Evolutionary conservation across 1,140 invertebrate species (phyloP).

Genomic region (Diprion similis): DNA sequence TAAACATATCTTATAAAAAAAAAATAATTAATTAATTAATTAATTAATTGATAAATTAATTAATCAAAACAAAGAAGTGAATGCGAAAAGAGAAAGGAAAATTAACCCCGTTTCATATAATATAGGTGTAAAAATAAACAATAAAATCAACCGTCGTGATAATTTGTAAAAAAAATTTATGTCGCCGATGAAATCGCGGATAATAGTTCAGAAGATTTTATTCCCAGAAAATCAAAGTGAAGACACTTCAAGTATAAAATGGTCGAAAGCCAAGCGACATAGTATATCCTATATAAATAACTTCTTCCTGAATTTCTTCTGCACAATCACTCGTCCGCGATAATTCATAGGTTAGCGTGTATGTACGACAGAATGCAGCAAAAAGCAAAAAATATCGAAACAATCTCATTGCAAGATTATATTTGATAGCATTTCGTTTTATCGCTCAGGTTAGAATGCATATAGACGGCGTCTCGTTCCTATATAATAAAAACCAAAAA

Average conservation of each 20-base stretch:
- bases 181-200: neutral
- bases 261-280: too few species aligned
- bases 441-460: slow-evolving; percentile 9
- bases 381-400: too few species aligned
- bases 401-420: too few species aligned
- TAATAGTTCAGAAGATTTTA: neutral
- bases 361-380: too few species aligned
- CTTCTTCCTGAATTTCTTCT: too few species aligned
- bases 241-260: too few species aligned
- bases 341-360: too few species aligned
- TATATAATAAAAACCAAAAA: slow-evolving; percentile 24
- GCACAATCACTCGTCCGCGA: too few species aligned
- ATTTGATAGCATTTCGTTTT: neutral
- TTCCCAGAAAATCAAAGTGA: neutral
- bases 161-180: neutral
- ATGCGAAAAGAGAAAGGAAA: neutral
- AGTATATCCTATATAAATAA: too few species aligned
- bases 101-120: slow-evolving; percentile 48
- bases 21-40: slow-evolving; percentile 42
- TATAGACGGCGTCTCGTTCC: slow-evolving; percentile 40
- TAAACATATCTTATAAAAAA: slow-evolving; percentile 50
- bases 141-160: slow-evolving; percentile 1
- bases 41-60: slow-evolving; percentile 31
- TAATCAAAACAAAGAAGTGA: neutral
- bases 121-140: neutral